Conservation (phyloP, 2,113 vertebrate species). For the Dipodomys stephensi region DNA sequence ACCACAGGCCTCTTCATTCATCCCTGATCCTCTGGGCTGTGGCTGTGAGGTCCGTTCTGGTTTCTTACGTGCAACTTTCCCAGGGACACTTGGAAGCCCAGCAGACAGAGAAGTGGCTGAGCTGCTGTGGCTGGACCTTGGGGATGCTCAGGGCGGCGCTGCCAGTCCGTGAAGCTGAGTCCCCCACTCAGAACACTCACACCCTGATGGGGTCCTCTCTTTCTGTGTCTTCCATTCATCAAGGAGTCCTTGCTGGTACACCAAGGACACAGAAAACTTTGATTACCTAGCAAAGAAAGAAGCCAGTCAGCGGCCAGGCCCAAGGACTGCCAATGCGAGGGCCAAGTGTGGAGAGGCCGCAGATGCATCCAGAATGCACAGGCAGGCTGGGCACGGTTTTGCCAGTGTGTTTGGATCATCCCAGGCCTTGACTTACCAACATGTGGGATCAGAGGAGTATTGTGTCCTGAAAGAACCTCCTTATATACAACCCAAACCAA, state of each 20-base stretch:
- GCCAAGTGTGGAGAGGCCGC: not conserved
- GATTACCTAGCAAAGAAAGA: conserved; percentile 65
- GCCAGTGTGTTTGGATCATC: not conserved
- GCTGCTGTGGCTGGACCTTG: not conserved
- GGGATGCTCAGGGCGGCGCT: not conserved
- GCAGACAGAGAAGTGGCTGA: not conserved
- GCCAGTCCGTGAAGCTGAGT: not conserved
- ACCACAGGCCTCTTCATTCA: not conserved
- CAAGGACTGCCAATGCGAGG: not conserved
- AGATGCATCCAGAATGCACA: not conserved
- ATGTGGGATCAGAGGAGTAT: not conserved
- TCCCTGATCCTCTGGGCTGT: not conserved
- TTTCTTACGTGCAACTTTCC: not conserved
- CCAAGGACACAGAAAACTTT: conserved; percentile 75
- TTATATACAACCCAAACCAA: not conserved
- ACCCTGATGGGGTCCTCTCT: conserved; percentile 16
- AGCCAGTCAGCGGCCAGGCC: conserved; percentile 26
- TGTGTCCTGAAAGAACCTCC: not conserved
- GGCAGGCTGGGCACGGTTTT: not conserved
- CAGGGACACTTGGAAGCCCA: not conserved
- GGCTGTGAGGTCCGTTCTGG: not conserved
- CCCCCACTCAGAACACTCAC: not conserved
- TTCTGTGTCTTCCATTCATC: conserved; percentile 39
- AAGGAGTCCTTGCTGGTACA: not conserved
- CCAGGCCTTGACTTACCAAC: not conserved